Percentiles rank a stretch among this genome's conserved stretches.
Evolutionary conservation across 2,888 invertebrate genomes (phyloP).

Genomic region (Cacoxenus indagator): DNA sequence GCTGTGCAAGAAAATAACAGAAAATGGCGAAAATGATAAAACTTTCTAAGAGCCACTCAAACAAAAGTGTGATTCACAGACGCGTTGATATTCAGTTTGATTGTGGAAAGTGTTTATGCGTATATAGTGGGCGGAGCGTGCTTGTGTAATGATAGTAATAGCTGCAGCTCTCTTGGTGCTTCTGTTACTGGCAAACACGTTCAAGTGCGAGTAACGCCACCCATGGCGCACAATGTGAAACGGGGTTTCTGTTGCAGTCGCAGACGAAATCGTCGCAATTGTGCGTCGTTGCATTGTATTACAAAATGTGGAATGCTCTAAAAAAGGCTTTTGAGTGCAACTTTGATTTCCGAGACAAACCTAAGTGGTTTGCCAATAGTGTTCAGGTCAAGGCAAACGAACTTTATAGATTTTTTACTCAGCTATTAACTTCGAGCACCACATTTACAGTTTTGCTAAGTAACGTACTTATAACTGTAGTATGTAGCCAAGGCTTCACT

Average conservation of each 20-base stretch:
- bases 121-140: not conserved
- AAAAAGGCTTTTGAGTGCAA: not conserved
- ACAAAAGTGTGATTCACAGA: constrained; percentile 15
- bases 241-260: not conserved
- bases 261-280: not conserved
- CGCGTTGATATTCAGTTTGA: constrained; percentile 17
- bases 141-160: not conserved
- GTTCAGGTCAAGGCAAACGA: too few species aligned
- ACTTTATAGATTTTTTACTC: too few species aligned
- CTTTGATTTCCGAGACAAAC: too few species aligned
- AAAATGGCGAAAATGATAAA: not conserved
- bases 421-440: too few species aligned
- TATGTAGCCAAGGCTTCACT: too few species aligned
- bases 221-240: not conserved
- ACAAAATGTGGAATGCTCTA: not conserved
- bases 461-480: too few species aligned
- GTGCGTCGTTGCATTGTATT: not conserved
- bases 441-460: too few species aligned
- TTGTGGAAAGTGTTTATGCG: not conserved
- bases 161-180: not conserved
- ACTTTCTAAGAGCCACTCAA: constrained; percentile 27
- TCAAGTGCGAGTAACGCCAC: not conserved
- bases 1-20: not conserved
- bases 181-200: not conserved
- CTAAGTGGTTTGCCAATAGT: too few species aligned